These are phyloP conservation scores for Ochropacha duplaris DNA, from an alignment of 2,888 invertebrate species.

Conservation along the genomic window DNA sequence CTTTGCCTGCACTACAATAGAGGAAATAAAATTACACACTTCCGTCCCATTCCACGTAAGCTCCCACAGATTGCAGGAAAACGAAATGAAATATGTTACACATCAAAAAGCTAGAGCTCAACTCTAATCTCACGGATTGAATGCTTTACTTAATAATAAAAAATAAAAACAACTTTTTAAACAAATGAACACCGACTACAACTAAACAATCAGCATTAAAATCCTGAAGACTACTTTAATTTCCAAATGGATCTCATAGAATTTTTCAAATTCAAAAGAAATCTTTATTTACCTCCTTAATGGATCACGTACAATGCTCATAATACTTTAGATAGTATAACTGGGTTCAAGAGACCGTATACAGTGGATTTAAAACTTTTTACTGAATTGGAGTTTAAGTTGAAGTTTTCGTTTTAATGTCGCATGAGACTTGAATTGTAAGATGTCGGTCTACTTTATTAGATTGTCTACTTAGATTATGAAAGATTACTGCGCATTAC, in stretches of 20 bases:
- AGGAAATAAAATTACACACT: too few relatives aligned
- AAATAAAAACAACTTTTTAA: too few relatives aligned
- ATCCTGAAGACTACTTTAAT: background rate
- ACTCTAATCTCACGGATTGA: too few relatives aligned
- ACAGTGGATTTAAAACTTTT: conserved; percentile 27
- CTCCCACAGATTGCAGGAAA: too few relatives aligned
- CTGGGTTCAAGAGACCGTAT: conserved; percentile 13
- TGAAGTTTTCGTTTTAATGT: conserved; percentile 24
- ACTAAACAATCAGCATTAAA: background rate
- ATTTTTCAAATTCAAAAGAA: conserved; percentile 11
- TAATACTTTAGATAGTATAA: conserved; percentile 38
- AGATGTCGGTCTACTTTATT: conserved; percentile 8
- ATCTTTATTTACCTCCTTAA: conserved; percentile 30
- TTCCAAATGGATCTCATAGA: background rate
- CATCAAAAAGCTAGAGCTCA: too few relatives aligned
- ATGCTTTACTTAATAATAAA: too few relatives aligned
- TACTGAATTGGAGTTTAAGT: conserved; percentile 16
- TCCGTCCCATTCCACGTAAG: too few relatives aligned
- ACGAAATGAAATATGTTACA: too few relatives aligned
- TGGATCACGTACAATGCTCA: conserved; percentile 45
- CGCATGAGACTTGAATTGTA: conserved; percentile 19
- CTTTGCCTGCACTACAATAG: too few relatives aligned
- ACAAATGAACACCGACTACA: background rate
- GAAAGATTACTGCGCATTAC: conserved; percentile 5
- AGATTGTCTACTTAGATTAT: conserved; percentile 10